phyloP scores from a whole-genome alignment of 2,888 invertebrate genomes.

The Bembecia ichneumoniformis region DNA sequence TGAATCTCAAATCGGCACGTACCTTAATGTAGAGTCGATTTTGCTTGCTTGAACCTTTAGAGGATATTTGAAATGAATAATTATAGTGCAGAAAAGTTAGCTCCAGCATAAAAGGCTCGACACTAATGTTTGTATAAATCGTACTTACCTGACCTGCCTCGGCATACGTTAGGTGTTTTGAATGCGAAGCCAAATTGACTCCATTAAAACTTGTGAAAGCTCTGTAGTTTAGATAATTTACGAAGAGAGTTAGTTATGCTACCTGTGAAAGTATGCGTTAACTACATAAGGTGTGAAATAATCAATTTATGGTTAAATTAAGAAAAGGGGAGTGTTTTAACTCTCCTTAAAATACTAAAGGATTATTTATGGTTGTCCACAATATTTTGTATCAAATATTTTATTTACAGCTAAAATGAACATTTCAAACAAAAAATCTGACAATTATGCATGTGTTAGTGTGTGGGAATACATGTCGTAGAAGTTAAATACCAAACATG shows the following conservation, averaged over 20 bases:
- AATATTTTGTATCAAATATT: no score
- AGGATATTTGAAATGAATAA: slow-evolving; percentile 19
- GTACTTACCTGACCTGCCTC: slow-evolving; percentile 38
- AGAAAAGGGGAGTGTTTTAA: no score
- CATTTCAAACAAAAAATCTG: no score
- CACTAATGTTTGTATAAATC: slow-evolving; percentile 56
- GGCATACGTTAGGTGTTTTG: slow-evolving; percentile 51
- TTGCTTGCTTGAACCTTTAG: no score
- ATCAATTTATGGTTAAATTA: slow-evolving; percentile 52
- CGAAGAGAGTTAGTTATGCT: slow-evolving; percentile 62
- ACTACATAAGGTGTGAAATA: slow-evolving; percentile 40
- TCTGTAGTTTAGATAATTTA: slow-evolving; percentile 68
- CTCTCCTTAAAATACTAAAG: no score
- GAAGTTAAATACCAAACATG: no score
- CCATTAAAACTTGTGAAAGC: slow-evolving; percentile 71
- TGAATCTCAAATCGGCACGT: no score
- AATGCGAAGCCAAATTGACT: slow-evolving; percentile 67
- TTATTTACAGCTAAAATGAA: no score
- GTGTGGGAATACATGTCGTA: no score
- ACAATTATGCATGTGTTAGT: no score
- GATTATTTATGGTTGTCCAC: no score
- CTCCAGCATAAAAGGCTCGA: slow-evolving; percentile 29
- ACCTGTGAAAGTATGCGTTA: slow-evolving; percentile 52
- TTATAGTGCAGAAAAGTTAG: slow-evolving; percentile 26
- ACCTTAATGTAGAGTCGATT: no score